A percentile compares a stretch with the other conserved stretches of the same genome.
Conservation (phyloP, 2,113 vertebrate species). For the Caranx ignobilis region DNA sequence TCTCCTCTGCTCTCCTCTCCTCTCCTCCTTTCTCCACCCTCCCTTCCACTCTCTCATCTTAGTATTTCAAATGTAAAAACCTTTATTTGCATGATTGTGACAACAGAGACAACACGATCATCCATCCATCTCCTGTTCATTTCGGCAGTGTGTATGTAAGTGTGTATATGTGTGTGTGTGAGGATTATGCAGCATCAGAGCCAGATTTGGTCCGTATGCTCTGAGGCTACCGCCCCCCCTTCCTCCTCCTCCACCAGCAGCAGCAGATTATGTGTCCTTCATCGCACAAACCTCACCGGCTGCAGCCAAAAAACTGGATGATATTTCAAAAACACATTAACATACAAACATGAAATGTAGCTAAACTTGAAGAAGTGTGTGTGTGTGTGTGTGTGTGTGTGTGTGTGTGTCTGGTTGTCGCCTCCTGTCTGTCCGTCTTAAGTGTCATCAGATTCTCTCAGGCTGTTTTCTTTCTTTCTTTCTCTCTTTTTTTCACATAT, state of each 20-base stretch:
- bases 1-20: too few species aligned
- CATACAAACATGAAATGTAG: slow-evolving; percentile 3
- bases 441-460: slow-evolving; percentile 28
- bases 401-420: slow-evolving; percentile 18
- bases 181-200: slow-evolving; percentile 72
- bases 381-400: slow-evolving; percentile 11
- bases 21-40: not conserved
- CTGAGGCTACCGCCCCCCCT: slow-evolving; percentile 8
- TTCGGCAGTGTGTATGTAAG: not conserved
- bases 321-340: slow-evolving; percentile 40
- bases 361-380: slow-evolving; percentile 20
- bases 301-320: slow-evolving; percentile 36
- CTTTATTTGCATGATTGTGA: slow-evolving; percentile 18
- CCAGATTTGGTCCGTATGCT: slow-evolving; percentile 76
- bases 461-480: slow-evolving; percentile 38
- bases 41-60: not conserved
- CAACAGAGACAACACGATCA: slow-evolving; percentile 23
- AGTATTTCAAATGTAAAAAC: not conserved
- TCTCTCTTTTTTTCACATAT: slow-evolving; percentile 48
- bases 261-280: slow-evolving; percentile 70
- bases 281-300: slow-evolving; percentile 35
- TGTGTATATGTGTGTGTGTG: slow-evolving; percentile 33
- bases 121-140: slow-evolving; percentile 28
- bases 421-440: slow-evolving; percentile 25
- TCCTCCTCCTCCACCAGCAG: not conserved